Evolutionary conservation across 2,888 invertebrate genomes (phyloP), one percentile per base, ranked within the genome.

Genomic region (Anthophora plumipes): DNA sequence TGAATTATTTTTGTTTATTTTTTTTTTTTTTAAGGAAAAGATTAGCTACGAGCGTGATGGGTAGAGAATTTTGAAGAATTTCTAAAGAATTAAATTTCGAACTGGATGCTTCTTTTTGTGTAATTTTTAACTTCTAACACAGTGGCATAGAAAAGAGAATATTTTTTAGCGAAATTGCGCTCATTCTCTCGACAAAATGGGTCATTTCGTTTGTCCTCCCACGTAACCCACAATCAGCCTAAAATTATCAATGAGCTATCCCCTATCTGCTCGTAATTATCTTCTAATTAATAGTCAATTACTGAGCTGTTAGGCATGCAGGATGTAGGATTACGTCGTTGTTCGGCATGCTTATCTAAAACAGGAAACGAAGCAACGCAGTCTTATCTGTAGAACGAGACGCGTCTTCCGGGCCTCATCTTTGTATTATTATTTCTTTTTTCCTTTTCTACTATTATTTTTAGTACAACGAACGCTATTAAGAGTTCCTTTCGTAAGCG

Each of bases 231-330:
- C 41, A 64, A 81, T 77, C 78, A 63, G 46, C 2, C 22, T 7
- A 41, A 48, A 57, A 7, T 46, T 78, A 39, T 54, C 50, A 0
- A 14, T 11, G 72, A 67, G 31, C 37, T 6, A 39, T 73, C 57
- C 17, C 22, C 43, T 88, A 86, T 90, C 86, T 78, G 74, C 67
- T 72, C 68, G 54, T 85, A 87, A 89, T 90, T 89, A 89, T 90
- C 89, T 83, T 77, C 84, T 89, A 89, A 91, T 90, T 91, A 89
- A 89, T 88, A 87, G 86, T 84, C 89, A 82, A 90, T 89, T 90
- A 88, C 84, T 73, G 50, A n/a, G 46, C 41, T 14, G 41, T 80
- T 69, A 68, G 31, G 57, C 66, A 59, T 67, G 37, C 81, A 84
- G 80, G 80, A 80, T 82, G 75, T 73, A 66, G 48, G 77, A 80